These are phyloP conservation scores for Drosophila austrosaltans DNA, from an alignment of 2,888 invertebrate genomes.

Conservation along the genomic window DNA sequence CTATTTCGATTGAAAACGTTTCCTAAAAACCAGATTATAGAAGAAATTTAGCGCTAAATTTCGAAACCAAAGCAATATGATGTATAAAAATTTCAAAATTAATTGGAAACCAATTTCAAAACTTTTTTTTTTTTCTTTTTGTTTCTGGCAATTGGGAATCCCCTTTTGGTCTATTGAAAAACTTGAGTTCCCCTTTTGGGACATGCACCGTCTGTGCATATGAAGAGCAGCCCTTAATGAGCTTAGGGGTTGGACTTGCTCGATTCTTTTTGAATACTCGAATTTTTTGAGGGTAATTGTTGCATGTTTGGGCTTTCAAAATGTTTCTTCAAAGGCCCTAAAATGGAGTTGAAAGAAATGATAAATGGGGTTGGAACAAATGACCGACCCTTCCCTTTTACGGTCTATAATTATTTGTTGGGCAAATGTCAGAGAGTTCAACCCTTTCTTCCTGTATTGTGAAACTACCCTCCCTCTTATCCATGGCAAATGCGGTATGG, in stretches of 20 bases:
- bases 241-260: conserved; percentile 56
- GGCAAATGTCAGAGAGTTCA: conserved; percentile 53
- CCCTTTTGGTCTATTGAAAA: not conserved
- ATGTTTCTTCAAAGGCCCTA: conserved; percentile 24
- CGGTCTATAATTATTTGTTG: conserved; percentile 6
- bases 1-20: no score
- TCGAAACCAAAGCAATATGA: no score
- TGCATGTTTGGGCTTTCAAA: conserved; percentile 51
- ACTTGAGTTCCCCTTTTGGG: conserved; percentile 19
- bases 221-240: conserved; percentile 51
- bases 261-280: conserved; percentile 28
- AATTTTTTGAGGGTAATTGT: conserved; percentile 61
- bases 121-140: no score
- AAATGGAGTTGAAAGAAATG: conserved; percentile 58
- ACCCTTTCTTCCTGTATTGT: conserved; percentile 48
- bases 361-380: conserved; percentile 12
- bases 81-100: no score
- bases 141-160: no score
- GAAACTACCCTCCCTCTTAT: not conserved
- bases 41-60: no score
- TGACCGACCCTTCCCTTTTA: not conserved
- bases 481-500: not conserved
- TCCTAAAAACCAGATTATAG: no score
- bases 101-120: no score
- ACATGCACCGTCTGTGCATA: not conserved